phyloP scores from a whole-genome alignment of 2,888 invertebrate genomes.

The Pantelozetes paolii region DNA sequence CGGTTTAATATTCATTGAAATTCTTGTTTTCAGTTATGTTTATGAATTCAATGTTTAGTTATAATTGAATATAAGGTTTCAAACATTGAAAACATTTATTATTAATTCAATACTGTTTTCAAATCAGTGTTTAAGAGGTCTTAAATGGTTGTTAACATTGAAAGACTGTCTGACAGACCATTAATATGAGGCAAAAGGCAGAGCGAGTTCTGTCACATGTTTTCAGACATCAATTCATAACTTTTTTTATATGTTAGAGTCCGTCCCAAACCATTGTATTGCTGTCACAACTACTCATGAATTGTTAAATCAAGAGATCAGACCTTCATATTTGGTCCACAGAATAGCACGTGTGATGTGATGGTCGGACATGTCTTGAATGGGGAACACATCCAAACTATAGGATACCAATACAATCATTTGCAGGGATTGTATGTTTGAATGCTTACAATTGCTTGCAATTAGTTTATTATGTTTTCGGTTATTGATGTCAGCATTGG shows the following conservation, averaged over 20 bases:
- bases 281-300: not conserved
- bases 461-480: too few relatives aligned
- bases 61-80: too few relatives aligned
- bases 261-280: conserved; percentile 1
- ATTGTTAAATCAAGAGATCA: conserved; percentile 25
- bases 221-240: conserved; percentile 9
- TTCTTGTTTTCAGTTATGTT: too few relatives aligned
- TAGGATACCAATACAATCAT: not conserved
- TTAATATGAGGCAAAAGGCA: conserved; percentile 15
- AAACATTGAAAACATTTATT: too few relatives aligned
- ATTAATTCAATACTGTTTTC: too few relatives aligned
- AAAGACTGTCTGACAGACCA: not conserved
- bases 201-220: conserved; percentile 5
- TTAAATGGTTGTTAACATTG: not conserved
- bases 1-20: too few relatives aligned
- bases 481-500: too few relatives aligned
- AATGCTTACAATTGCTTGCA: too few relatives aligned
- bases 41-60: too few relatives aligned
- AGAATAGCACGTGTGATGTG: conserved; percentile 1
- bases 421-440: not conserved
- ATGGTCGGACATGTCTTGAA: not conserved
- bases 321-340: not conserved
- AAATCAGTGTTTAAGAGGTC: not conserved
- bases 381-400: not conserved
- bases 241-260: not conserved